Evolutionary conservation across 2,797 vertebrate genomes (phyloP).

Genomic region (Erethizon dorsatum): DNA sequence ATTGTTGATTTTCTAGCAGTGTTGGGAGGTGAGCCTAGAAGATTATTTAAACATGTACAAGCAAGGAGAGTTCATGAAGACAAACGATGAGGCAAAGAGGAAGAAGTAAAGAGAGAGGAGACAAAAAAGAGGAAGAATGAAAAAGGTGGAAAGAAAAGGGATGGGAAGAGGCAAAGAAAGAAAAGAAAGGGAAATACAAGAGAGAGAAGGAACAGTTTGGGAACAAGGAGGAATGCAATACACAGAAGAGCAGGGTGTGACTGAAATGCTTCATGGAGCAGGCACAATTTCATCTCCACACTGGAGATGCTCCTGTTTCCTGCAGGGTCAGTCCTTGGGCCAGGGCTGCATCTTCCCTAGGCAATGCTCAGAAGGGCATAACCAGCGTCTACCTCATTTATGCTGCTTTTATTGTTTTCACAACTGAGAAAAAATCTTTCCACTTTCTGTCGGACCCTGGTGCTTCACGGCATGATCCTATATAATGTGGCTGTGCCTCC

Average conservation of each 20-base stretch:
- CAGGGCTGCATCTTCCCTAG: background rate
- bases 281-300: background rate
- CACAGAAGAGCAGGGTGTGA: background rate
- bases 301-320: background rate
- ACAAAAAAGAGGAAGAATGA: background rate
- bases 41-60: rapidly evolving
- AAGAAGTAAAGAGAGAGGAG: background rate
- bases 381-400: background rate
- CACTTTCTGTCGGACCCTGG: too few relatives aligned
- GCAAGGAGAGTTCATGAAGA: background rate
- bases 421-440: background rate
- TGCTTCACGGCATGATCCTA: background rate
- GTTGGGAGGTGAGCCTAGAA: background rate
- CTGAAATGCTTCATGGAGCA: background rate
- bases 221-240: background rate
- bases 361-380: background rate
- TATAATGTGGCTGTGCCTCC: background rate
- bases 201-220: background rate
- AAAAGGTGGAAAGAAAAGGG: background rate
- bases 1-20: conserved; percentile 18
- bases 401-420: background rate
- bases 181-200: background rate
- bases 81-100: background rate
- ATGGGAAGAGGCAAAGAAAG: rapidly evolving
- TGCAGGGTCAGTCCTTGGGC: too few relatives aligned